phyloP scores from a whole-genome alignment of 2,797 vertebrate genomes.

The Pagetopsis macropterus region DNA sequence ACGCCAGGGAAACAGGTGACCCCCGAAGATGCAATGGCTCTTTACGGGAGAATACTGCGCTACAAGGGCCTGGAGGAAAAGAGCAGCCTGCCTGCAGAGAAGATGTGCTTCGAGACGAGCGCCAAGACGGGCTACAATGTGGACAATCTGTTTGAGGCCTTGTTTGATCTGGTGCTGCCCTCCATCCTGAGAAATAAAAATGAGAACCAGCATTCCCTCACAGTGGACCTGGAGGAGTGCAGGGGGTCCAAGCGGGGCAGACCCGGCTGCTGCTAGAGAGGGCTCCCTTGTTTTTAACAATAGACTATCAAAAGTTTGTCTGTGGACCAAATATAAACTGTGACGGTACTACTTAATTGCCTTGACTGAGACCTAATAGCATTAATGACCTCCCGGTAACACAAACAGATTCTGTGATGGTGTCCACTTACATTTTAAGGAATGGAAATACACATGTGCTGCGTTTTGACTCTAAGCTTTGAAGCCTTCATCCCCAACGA shows the following conservation, averaged over 20 bases:
- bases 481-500: slow-evolving; percentile 24
- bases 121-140: slow-evolving; percentile 95
- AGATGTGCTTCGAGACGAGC: slow-evolving; percentile 97
- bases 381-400: slow-evolving; percentile 28
- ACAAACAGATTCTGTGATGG: slow-evolving; percentile 31
- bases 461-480: slow-evolving; percentile 9
- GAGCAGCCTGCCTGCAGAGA: slow-evolving; percentile 87
- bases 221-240: slow-evolving; percentile 87
- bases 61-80: slow-evolving; percentile 92
- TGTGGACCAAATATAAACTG: slow-evolving; percentile 40
- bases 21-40: slow-evolving; percentile 86
- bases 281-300: slow-evolving; percentile 37
- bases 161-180: slow-evolving; percentile 93
- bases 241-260: slow-evolving; percentile 71
- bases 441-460: neutral
- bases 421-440: slow-evolving; percentile 23
- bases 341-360: slow-evolving; percentile 47
- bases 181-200: slow-evolving; percentile 88
- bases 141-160: slow-evolving; percentile 91
- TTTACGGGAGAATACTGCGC: slow-evolving; percentile 91
- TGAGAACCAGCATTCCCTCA: slow-evolving; percentile 82
- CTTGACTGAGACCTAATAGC: slow-evolving; percentile 30
- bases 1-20: slow-evolving; percentile 85
- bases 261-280: slow-evolving; percentile 69
- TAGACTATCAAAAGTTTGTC: slow-evolving; percentile 35